These are phyloP conservation scores for Vidua chalybeata DNA, from an alignment of 2,113 vertebrate species.

Conservation along the genomic window DNA sequence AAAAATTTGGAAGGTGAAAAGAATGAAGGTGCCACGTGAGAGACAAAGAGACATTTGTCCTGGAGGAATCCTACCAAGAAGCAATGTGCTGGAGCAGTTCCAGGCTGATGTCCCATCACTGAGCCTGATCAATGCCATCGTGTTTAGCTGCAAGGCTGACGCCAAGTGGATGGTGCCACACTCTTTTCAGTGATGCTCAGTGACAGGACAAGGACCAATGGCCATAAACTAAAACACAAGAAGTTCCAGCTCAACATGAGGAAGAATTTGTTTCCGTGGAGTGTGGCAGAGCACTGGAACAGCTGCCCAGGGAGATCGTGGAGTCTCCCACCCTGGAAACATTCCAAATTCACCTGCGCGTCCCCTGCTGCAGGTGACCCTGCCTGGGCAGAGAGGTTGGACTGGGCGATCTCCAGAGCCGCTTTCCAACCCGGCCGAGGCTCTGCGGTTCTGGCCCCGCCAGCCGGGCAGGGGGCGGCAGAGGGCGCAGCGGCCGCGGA, in stretches of 20 bases:
- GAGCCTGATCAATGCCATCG: not conserved
- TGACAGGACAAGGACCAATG: not conserved
- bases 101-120: not conserved
- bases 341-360: not conserved
- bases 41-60: not conserved
- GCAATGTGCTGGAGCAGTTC: not conserved
- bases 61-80: not conserved
- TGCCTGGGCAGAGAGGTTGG: not conserved
- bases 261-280: not conserved
- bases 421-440: no score
- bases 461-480: not conserved
- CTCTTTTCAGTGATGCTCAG: not conserved
- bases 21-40: not conserved
- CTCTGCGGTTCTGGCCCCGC: not conserved
- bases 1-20: not conserved
- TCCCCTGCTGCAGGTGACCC: not conserved
- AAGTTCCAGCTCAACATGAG: not conserved
- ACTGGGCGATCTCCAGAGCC: rapidly evolving
- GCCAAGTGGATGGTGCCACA: not conserved
- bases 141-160: not conserved
- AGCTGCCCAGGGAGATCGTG: not conserved
- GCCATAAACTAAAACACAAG: not conserved
- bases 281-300: not conserved
- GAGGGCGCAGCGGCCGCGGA: not conserved
- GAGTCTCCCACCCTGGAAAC: not conserved